Conservation (phyloP, 2,113 vertebrate genomes). For the Lophius piscatorius region DNA sequence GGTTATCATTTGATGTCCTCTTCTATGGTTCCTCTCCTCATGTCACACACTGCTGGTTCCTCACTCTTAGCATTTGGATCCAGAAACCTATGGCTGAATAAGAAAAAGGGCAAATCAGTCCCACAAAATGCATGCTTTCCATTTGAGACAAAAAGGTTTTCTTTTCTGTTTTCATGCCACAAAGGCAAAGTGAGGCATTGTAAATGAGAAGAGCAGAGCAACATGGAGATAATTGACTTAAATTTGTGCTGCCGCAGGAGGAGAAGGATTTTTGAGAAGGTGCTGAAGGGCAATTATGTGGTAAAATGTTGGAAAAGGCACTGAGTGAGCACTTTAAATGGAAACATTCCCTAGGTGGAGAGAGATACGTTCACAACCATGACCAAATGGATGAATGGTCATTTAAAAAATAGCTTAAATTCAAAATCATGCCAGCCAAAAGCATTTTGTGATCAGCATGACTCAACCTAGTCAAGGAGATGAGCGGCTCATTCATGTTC, state of each 20-base stretch:
- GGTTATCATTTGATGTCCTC: slow-evolving; percentile 40
- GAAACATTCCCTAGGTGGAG: no score
- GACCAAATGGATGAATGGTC: no score
- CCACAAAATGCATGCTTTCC: slow-evolving; percentile 13
- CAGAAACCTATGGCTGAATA: slow-evolving; percentile 63
- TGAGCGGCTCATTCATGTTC: no score
- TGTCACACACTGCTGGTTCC: slow-evolving; percentile 53
- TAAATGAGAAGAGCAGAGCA: slow-evolving; percentile 36
- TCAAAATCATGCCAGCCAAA: no score
- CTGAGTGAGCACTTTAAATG: no score
- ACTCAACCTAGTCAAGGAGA: no score
- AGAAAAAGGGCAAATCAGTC: slow-evolving; percentile 22
- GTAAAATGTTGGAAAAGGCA: no score
- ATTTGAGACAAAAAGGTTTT: background rate
- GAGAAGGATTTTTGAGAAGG: slow-evolving; percentile 1
- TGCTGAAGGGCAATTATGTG: no score
- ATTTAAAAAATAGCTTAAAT: no score
- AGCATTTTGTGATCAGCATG: no score
- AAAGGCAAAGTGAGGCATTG: slow-evolving; percentile 35
- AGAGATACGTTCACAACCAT: no score
- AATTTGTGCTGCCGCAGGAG: slow-evolving; percentile 2
- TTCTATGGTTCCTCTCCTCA: slow-evolving; percentile 27
- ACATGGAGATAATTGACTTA: slow-evolving; percentile 37
- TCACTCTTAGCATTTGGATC: slow-evolving; percentile 57
- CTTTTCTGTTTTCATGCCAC: no score